Evolutionary conservation across 1,140 invertebrate species (phyloP), one percentile per base, ranked within the genome.

Genomic region (Drosophila aff.): DNA sequence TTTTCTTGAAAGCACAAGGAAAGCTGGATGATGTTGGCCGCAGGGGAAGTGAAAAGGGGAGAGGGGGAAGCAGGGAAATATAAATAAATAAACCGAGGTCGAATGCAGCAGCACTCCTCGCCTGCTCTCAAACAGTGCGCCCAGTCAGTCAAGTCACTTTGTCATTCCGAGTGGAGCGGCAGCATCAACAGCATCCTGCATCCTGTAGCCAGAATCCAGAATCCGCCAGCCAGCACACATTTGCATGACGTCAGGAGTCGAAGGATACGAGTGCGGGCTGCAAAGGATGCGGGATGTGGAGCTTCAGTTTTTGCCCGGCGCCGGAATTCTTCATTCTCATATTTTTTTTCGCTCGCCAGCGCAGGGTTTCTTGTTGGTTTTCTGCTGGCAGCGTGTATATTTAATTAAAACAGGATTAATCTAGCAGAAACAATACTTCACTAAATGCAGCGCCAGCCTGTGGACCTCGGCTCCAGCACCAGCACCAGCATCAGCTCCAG

Each of bases 321-420:
- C 60, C 80, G 63, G 58, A 57, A 76, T 66, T 72, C 81, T 61
- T 69, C 67, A 66, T 55, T 59, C 47, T 13, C 50, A 63, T 63
- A 28, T 63, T 49, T 46, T 44, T 44, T 13, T 47, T 67, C 65
- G 50, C 46, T 61, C 46, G 74, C 63, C 60, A 28, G 44, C 53
- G 79, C 16, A 47, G 72, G 62, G 43, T 53, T 68, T 69, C 78
- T 79, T 89, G 85, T 90, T 89, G 85, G 81, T 90, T 89, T 90
- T 90, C 69, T 91, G 82, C 85, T 89, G 81, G 78, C 85, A 89
- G 85, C 86, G 86, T 85, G 85, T 90, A 90, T 90, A 90, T 90
- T 90, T 90, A 90, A 90, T 90, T 90, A 90, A 90, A 90, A 90
- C 85, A 76, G 86, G 86, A 90, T 90, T 90, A 90, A 90, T 90